Conservation (phyloP, 2,888 invertebrate species). For the Parnassius orleans region DNA sequence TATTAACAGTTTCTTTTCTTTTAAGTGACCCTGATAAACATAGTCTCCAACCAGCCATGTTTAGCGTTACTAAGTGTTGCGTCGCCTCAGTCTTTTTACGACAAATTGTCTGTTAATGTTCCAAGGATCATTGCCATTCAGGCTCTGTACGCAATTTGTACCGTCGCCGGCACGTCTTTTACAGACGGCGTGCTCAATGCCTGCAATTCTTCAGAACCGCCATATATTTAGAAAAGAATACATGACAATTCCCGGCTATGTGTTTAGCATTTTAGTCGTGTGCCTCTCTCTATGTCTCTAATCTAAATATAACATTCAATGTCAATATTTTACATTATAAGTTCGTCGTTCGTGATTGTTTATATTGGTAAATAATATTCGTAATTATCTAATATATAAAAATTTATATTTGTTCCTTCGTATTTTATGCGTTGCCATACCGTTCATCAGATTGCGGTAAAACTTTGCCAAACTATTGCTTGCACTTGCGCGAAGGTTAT, state of each 20-base stretch:
- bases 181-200: constrained; percentile 31
- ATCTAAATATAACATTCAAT: too few relatives aligned
- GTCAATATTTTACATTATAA: too few relatives aligned
- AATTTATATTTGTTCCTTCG: too few relatives aligned
- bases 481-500: too few relatives aligned
- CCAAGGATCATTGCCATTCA: constrained; percentile 54
- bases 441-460: too few relatives aligned
- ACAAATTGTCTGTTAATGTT: constrained; percentile 52
- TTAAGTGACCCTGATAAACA: too few relatives aligned
- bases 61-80: constrained; percentile 1
- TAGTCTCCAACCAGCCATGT: not conserved
- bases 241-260: constrained; percentile 41
- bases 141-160: constrained; percentile 53
- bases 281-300: constrained; percentile 29
- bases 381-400: too few relatives aligned
- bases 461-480: too few relatives aligned
- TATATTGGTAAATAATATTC: too few relatives aligned
- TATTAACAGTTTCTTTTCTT: too few relatives aligned
- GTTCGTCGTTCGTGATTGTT: too few relatives aligned
- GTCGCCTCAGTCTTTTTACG: constrained; percentile 10
- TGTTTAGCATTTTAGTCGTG: constrained; percentile 28
- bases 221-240: constrained; percentile 34
- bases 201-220: constrained; percentile 38
- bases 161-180: constrained; percentile 41
- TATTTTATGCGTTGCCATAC: too few relatives aligned